Percentiles rank a stretch among this genome's conserved stretches.
These are phyloP conservation scores for Periparus ater DNA, from an alignment of 2,797 vertebrate species.

Conservation along the genomic window DNA sequence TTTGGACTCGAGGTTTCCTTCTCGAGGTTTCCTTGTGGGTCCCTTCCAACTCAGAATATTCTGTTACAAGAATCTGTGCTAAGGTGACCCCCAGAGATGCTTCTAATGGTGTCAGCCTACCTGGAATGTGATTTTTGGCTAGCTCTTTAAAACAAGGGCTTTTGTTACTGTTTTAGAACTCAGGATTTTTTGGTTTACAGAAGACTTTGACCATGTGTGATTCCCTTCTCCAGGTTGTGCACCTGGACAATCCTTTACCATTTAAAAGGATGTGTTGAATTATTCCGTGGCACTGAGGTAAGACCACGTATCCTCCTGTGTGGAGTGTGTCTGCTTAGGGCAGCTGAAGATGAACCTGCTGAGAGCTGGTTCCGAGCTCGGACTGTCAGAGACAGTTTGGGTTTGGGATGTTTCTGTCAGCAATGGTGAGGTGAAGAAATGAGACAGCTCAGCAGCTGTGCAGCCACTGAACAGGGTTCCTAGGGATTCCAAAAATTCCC, in stretches of 20 bases:
- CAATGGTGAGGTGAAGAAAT: background rate
- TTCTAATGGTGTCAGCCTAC: background rate
- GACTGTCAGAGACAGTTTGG: background rate
- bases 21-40: background rate
- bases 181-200: background rate
- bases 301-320: background rate
- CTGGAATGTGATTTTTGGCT: background rate
- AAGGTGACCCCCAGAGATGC: background rate
- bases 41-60: background rate
- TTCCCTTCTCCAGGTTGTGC: background rate
- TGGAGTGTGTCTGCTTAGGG: background rate
- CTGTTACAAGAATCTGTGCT: background rate
- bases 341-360: background rate
- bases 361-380: background rate
- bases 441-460: background rate
- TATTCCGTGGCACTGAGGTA: background rate
- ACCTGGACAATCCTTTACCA: background rate
- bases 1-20: background rate
- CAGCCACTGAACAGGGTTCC: background rate
- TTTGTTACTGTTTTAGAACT: background rate
- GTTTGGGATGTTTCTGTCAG: background rate
- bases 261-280: background rate
- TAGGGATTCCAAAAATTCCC: background rate
- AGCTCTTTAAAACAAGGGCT: background rate
- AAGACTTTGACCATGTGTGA: background rate